phyloP scores from a whole-genome alignment of 2,888 invertebrate species.

The Minunthozetes semirufus region DNA sequence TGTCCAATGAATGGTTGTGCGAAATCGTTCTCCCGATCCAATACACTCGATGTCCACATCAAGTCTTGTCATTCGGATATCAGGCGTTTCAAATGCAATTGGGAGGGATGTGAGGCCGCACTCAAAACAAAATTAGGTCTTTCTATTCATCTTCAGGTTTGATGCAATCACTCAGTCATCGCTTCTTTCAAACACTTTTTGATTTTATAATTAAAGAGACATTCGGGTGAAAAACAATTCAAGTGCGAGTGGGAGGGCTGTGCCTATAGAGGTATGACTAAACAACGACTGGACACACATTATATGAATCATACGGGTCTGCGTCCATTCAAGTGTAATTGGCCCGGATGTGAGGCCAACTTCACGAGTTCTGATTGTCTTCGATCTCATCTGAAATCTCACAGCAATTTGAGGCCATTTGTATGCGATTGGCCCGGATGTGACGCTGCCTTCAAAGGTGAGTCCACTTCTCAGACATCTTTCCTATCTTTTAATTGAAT shows the following conservation, averaged over 20 bases:
- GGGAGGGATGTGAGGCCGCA: constrained; percentile 26
- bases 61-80: neutral
- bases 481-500: no score
- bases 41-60: constrained; percentile 20
- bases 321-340: neutral
- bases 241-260: no score
- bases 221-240: no score
- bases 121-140: constrained; percentile 33
- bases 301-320: neutral
- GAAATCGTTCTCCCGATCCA: constrained; percentile 14
- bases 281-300: neutral
- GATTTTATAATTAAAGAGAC: no score
- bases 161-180: no score
- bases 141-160: constrained; percentile 26
- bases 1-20: constrained; percentile 1
- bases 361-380: neutral
- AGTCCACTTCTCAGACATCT: neutral
- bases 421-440: neutral
- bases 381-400: neutral
- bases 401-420: neutral
- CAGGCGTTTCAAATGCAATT: neutral
- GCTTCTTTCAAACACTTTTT: no score
- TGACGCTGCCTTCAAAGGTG: neutral
- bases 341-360: constrained; percentile 6
- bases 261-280: no score